phyloP scores from a whole-genome alignment of 1,140 invertebrate genomes.

The Hylyphantes graminicola region DNA sequence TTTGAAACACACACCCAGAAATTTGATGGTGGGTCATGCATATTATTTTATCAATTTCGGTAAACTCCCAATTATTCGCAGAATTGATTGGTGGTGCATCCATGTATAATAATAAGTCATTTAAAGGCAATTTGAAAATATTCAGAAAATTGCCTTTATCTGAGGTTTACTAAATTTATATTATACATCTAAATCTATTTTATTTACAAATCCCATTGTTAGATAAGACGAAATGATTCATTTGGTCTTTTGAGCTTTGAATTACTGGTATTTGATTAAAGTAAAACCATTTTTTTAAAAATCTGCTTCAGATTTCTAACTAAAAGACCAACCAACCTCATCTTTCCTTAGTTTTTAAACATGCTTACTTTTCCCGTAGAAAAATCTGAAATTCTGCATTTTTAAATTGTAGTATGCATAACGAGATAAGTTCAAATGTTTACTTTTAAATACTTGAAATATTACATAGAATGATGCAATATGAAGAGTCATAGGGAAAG shows the following conservation, averaged over 20 bases:
- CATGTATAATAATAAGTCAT: no score
- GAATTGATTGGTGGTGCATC: neutral
- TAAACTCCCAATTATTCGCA: neutral
- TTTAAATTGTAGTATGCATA: no score
- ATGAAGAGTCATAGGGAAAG: neutral
- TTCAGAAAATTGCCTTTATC: neutral
- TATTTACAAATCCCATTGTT: neutral
- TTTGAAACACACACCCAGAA: constrained; percentile 66
- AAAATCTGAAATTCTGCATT: no score
- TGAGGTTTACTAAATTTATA: neutral
- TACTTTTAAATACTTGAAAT: no score
- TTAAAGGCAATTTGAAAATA: neutral
- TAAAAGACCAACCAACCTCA: neutral
- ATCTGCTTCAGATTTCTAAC: neutral
- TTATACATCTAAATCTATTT: neutral
- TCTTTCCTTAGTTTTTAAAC: no score
- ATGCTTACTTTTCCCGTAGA: no score
- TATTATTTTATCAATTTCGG: constrained; percentile 2
- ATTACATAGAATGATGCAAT: no score
- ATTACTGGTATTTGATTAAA: neutral
- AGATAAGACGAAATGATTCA: neutral
- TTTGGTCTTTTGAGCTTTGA: neutral
- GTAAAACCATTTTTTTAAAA: neutral
- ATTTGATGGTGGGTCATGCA: constrained; percentile 69
- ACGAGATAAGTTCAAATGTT: no score